These are phyloP conservation scores for Morone chrysops DNA, from an alignment of 2,113 vertebrate genomes.

Conservation along the genomic window DNA sequence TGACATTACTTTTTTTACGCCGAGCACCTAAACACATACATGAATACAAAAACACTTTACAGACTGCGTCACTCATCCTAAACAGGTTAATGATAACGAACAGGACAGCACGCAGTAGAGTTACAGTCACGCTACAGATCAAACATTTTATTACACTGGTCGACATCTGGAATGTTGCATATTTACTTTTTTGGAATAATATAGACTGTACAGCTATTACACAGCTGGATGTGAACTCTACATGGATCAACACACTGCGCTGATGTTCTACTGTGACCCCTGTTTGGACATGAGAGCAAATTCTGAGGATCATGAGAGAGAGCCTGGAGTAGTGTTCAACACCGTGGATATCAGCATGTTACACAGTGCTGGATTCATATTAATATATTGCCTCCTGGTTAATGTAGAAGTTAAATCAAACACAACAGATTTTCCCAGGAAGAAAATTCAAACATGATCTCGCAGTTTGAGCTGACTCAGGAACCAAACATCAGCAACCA, in stretches of 20 bases:
- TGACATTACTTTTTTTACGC: background rate
- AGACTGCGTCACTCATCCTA: background rate
- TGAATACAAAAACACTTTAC: background rate
- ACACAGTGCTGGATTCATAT: background rate
- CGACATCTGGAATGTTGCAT: constrained; percentile 37
- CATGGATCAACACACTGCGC: background rate
- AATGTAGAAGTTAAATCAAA: no score
- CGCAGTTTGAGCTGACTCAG: background rate
- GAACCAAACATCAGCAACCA: background rate
- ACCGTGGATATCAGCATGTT: background rate
- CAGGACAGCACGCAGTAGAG: constrained; percentile 1
- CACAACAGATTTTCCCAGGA: no score
- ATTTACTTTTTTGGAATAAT: constrained; percentile 3
- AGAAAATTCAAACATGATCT: no score
- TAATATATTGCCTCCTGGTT: no score
- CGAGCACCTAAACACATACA: background rate
- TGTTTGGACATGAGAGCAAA: background rate
- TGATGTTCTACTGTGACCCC: background rate
- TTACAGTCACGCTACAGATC: constrained; percentile 5
- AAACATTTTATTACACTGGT: background rate
- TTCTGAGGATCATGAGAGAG: background rate
- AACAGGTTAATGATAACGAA: background rate
- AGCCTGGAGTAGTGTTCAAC: background rate
- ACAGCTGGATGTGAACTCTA: background rate
- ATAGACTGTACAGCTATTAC: background rate